Percentiles rank a stretch among this genome's conserved stretches.
These are phyloP conservation scores for Napeogenes sylphis DNA, from an alignment of 2,888 invertebrate species.

Conservation along the genomic window DNA sequence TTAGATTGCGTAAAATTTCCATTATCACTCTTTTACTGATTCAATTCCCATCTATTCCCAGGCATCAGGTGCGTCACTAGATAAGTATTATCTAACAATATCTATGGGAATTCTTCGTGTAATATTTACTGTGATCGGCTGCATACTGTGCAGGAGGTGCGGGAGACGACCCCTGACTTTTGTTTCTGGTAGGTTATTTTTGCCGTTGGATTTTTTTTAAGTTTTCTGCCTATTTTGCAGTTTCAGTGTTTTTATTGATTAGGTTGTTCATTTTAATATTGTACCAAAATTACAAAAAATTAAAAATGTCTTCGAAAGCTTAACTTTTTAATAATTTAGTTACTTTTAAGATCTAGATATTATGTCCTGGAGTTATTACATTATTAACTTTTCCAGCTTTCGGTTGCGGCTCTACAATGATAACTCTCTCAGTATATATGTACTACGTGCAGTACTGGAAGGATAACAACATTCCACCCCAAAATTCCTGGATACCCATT, in stretches of 20 bases:
- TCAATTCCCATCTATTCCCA: conserved; percentile 37
- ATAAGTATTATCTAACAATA: conserved; percentile 79
- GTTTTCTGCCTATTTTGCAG: conserved; percentile 5
- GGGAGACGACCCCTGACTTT: conserved; percentile 81
- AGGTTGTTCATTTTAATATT: neutral
- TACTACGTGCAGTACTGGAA: conserved; percentile 75
- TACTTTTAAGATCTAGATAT: neutral
- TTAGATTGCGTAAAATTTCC: too few relatives aligned
- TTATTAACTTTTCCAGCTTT: conserved; percentile 49
- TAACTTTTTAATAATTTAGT: neutral
- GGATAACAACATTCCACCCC: conserved; percentile 51
- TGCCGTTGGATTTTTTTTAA: too few relatives aligned
- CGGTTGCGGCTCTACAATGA: conserved; percentile 81
- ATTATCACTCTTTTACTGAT: too few relatives aligned
- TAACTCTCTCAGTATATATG: conserved; percentile 79
- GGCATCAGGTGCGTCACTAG: conserved; percentile 76
- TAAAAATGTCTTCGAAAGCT: neutral
- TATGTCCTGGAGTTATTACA: neutral
- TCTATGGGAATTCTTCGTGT: conserved; percentile 79
- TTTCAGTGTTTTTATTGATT: neutral
- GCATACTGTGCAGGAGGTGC: conserved; percentile 77
- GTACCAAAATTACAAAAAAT: neutral
- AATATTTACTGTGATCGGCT: conserved; percentile 80
- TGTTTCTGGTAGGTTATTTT: conserved; percentile 74
- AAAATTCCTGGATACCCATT: conserved; percentile 80